Conservation (phyloP, 2,113 vertebrate genomes). For the Myiozetetes cayanensis region DNA sequence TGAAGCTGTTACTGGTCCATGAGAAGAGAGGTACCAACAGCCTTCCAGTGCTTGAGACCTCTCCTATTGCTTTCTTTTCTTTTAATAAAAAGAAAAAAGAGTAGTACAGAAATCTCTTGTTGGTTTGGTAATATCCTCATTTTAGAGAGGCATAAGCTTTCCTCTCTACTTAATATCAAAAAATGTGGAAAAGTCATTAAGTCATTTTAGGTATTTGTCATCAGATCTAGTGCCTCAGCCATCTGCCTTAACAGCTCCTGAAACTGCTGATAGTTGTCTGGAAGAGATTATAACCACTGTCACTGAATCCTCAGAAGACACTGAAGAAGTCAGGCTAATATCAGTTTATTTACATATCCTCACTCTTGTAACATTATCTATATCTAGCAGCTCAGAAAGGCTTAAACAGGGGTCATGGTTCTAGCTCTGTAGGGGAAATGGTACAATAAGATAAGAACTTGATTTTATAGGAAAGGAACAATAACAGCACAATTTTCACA, state of each 20-base stretch:
- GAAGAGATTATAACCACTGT: neutral
- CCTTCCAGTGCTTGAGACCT: neutral
- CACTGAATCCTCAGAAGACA: neutral
- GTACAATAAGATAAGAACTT: neutral
- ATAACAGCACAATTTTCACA: neutral
- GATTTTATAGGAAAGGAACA: neutral
- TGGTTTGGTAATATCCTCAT: neutral
- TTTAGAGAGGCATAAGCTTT: neutral
- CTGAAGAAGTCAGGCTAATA: neutral
- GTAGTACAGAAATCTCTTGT: neutral
- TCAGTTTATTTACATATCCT: neutral
- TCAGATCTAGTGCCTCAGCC: slow-evolving; percentile 24
- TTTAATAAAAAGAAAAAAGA: neutral
- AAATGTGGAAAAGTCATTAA: neutral
- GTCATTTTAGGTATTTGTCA: slow-evolving; percentile 19
- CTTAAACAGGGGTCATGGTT: neutral
- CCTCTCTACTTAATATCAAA: neutral
- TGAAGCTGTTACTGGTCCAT: neutral
- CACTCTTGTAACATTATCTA: neutral
- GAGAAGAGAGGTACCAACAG: neutral
- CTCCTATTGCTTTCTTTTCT: neutral
- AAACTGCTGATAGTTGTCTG: slow-evolving; percentile 23
- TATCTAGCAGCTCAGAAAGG: neutral
- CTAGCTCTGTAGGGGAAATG: neutral
- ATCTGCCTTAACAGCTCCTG: slow-evolving; percentile 32